Evolutionary conservation across 2,113 vertebrate species (phyloP), one percentile per base, ranked within the genome.

Genomic region (Baryphthengus martii): DNA sequence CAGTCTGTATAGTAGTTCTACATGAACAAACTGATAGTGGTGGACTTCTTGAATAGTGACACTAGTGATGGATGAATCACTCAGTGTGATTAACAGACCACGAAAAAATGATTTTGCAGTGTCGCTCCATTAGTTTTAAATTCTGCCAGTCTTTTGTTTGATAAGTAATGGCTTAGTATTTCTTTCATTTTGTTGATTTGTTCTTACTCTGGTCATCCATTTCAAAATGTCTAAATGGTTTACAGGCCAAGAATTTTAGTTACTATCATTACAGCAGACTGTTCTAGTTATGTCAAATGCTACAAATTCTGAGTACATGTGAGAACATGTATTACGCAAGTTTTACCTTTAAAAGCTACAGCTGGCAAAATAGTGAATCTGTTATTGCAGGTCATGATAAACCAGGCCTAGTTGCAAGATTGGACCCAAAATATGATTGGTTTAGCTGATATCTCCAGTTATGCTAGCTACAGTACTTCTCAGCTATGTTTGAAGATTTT

Each of bases 291-390:
- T 66, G 13, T 2, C 15, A 49, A 78, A 45, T 9, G 7, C 4
- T 47, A 18, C 19, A 61, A 25, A 25, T 31, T 61, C 19, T 47
- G 5, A 39, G 6, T 10, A 39, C 9, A 1, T 10, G 3, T 44
- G 17, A 75, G 24, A 71, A 88, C n/a, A 3, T 28, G 11, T 11
- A 6, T 23, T 29, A 35, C 59, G 23, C 73, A 90, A 73, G 2
- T 29, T 61, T 74, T 40, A 17, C 4, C 5, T 14, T 58, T 75
- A 26, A 52, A 71, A 83, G 8, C 17, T 67, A 85, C 13, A 58
- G 5, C 26, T 2, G 1, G 5, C 2, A 74, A 10, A 62, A 45
- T 33, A 83, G 7, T 2, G 3, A 1, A 35, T 37, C 3, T 49
- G 2, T 55, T 53, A 5, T 23, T 52, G 59, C 8, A 35, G 4